Evolutionary conservation across 2,888 invertebrate genomes (phyloP), one percentile per base, ranked within the genome.

Genomic region (Clusia tigrina): DNA sequence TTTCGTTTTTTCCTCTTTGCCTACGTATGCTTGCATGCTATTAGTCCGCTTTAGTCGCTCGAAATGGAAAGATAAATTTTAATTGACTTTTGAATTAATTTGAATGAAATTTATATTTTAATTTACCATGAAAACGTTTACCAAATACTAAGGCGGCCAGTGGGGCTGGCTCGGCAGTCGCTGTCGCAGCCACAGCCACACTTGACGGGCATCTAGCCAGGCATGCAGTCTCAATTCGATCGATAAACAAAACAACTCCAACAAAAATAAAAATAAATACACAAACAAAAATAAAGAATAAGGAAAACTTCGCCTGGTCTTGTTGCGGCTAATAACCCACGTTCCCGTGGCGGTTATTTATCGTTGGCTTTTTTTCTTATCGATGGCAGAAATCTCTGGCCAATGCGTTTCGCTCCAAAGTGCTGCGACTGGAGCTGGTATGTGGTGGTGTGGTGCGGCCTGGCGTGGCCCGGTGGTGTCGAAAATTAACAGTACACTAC

Each of bases 31-130:
- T 20, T 48, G 48, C 48, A 22, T 48, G 42, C n/a, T n/a, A 15
- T 42, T 15, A 6, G 42, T 12, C 12, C 32, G 32, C 32, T 32
- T 32, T 42, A 15, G 42, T n/a, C n/a, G 18, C 48, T 3, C 48
- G 20, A 48, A 60, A 54, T 54, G 54, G 42, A 24, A 52, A 61
- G 58, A 63, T 66, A 63, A 60, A 66, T 66, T 66, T 66, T 63
- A 66, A 63, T 66, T 66, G 66, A 63, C 66, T 66, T 60, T 62
- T 57, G 37, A 62, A 57, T 65, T 57, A 59, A 60, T 65, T 62
- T 65, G 17, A 56, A 57, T 26, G 51, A 57, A 62, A 60, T 48
- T 63, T 58, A 56, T 58, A 58, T 60, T 58, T 56, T 54, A 63
- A 58, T 54, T 56, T 48, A 22, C 3, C 20, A 48, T 5, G 6